Evolutionary conservation across 30 jellyfish, hydroid and myxozoan species (phyloP).

Genomic region (Pseudorhiza aurosa): DNA sequence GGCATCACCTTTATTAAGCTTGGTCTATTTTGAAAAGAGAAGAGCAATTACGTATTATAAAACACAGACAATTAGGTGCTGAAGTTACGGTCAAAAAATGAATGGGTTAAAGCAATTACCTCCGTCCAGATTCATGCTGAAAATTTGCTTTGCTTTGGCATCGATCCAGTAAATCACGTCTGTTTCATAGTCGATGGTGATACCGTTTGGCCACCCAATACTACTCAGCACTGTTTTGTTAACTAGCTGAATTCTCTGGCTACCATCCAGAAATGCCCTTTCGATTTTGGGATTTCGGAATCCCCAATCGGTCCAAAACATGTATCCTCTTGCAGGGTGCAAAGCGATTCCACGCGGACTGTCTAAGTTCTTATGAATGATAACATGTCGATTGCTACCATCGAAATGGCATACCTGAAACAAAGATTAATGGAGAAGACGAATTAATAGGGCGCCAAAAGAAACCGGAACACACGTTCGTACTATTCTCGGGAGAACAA

Average conservation of each 20-base stretch:
- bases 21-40: background rate
- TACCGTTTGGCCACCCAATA: slow-evolving; percentile 94
- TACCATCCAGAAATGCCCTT: slow-evolving; percentile 87
- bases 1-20: no score
- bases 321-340: slow-evolving; percentile 84
- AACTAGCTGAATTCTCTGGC: slow-evolving; percentile 67
- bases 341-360: slow-evolving; percentile 92
- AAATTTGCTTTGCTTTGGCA: slow-evolving; percentile 75
- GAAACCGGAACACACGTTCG: no score
- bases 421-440: no score
- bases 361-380: slow-evolving; percentile 67
- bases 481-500: no score
- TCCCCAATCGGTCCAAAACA: slow-evolving; percentile 98
- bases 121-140: slow-evolving; percentile 87
- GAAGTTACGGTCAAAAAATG: background rate
- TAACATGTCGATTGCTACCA: slow-evolving; percentile 82
- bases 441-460: no score
- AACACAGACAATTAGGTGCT: background rate
- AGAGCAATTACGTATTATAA: background rate
- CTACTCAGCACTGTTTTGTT: slow-evolving; percentile 28
- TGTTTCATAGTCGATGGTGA: slow-evolving; percentile 74
- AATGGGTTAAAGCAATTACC: slow-evolving; percentile 41
- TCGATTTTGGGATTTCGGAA: slow-evolving; percentile 79
- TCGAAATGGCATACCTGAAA: slow-evolving; percentile 85
- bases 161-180: slow-evolving; percentile 88